These are phyloP conservation scores for Upupa epops DNA, from an alignment of 2,113 vertebrate species.

Conservation along the genomic window DNA sequence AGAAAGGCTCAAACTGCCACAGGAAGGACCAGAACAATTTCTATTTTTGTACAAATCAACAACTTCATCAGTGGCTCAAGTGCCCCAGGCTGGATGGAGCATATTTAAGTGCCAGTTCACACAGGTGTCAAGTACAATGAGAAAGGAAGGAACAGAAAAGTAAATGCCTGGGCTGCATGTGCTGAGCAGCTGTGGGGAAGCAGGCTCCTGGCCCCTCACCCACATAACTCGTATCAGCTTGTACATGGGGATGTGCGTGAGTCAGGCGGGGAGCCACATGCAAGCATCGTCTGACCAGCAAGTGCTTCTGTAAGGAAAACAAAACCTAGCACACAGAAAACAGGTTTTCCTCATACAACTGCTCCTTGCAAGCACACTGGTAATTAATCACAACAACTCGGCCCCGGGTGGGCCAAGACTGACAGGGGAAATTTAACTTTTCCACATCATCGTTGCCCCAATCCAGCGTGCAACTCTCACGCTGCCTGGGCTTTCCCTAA, in stretches of 20 bases:
- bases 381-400: not conserved
- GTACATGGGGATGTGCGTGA: accelerated
- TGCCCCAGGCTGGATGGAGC: not conserved
- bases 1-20: not conserved
- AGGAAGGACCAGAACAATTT: not conserved
- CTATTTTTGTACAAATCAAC: not conserved
- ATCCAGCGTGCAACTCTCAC: not conserved
- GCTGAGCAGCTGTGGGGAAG: accelerated
- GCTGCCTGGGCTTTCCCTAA: not conserved
- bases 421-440: not conserved
- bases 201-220: not conserved
- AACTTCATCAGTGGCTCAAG: not conserved
- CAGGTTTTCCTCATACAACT: not conserved
- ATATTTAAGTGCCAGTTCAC: not conserved
- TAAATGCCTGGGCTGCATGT: not conserved
- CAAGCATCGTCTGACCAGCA: not conserved
- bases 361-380: not conserved
- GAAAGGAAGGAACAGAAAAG: not conserved
- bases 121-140: not conserved
- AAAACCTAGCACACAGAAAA: not conserved
- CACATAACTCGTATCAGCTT: accelerated
- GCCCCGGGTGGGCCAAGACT: not conserved
- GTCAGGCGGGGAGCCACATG: not conserved
- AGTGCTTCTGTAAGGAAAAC: not conserved
- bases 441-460: not conserved